These are phyloP conservation scores for Takifugu bimaculatus DNA, from an alignment of 2,113 vertebrate genomes.

Conservation along the genomic window DNA sequence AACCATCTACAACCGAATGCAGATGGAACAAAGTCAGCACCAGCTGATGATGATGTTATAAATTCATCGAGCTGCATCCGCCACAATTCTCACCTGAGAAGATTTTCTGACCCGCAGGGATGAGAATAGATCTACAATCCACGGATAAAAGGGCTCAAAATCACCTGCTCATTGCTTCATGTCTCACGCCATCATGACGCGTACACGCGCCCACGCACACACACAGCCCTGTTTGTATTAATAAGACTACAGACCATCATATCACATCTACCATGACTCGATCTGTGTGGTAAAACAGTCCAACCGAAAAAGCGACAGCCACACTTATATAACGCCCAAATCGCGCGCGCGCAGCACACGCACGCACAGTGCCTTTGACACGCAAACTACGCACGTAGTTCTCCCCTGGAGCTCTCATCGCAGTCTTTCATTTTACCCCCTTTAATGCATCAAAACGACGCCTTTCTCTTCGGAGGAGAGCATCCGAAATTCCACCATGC, in stretches of 20 bases:
- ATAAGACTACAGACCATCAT: slow-evolving; percentile 2
- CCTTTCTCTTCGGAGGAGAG: neutral
- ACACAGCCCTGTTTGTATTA: slow-evolving; percentile 5
- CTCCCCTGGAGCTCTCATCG: slow-evolving; percentile 5
- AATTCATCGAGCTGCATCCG: too few species aligned
- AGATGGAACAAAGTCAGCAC: too few species aligned
- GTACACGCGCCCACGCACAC: neutral
- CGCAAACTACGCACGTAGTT: slow-evolving; percentile 4
- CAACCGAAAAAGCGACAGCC: slow-evolving; percentile 13
- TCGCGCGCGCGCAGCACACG: slow-evolving; percentile 5
- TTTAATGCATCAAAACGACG: neutral
- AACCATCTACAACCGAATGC: too few species aligned
- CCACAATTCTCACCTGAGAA: too few species aligned
- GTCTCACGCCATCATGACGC: neutral
- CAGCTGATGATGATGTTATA: too few species aligned
- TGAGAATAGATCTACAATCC: too few species aligned
- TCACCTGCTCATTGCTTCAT: neutral
- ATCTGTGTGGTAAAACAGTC: slow-evolving; percentile 10
- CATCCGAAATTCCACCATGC: neutral
- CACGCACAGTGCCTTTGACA: neutral
- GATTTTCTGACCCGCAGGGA: too few species aligned
- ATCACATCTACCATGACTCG: slow-evolving; percentile 15
- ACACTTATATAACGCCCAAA: slow-evolving; percentile 46
- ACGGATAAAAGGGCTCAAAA: too few species aligned
- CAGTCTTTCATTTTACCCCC: neutral